A percentile compares a stretch with the other conserved stretches of the same genome.
These are phyloP conservation scores for Acipenser ruthenus DNA, from an alignment of 2,797 vertebrate species.

Conservation along the genomic window DNA sequence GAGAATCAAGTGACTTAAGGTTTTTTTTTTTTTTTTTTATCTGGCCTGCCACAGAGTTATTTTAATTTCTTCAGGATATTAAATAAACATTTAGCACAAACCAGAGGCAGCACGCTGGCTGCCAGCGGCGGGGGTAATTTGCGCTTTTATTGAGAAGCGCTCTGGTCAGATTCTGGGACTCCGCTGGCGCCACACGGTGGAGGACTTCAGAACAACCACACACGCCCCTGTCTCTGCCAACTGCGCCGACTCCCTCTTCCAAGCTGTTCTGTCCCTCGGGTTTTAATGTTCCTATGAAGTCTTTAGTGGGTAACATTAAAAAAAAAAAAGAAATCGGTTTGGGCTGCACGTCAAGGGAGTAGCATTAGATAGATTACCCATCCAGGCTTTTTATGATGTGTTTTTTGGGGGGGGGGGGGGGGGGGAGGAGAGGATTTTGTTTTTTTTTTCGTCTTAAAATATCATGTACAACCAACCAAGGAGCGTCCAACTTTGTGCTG, in stretches of 20 bases:
- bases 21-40: conserved; percentile 64
- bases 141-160: conserved; percentile 58
- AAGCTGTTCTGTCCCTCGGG: conserved; percentile 36
- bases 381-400: not conserved
- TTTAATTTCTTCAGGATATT: conserved; percentile 79
- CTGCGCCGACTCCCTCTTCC: conserved; percentile 46
- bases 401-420: not conserved
- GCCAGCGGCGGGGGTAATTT: conserved; percentile 60
- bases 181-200: conserved; percentile 80
- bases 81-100: conserved; percentile 71
- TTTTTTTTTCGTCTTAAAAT: too few species aligned
- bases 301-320: conserved; percentile 51
- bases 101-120: conserved; percentile 54
- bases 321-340: conserved; percentile 32
- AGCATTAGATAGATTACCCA: conserved; percentile 30
- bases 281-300: conserved; percentile 52
- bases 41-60: conserved; percentile 72
- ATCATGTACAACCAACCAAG: too few species aligned
- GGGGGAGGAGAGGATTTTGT: too few species aligned
- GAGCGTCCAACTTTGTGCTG: too few species aligned
- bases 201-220: conserved; percentile 86
- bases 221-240: conserved; percentile 72
- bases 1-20: conserved; percentile 57
- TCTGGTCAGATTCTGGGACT: conserved; percentile 56
- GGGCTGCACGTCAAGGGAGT: conserved; percentile 44